A percentile compares a stretch with the other conserved stretches of the same genome.
Evolutionary conservation across 2,113 vertebrate species (phyloP).

Genomic region (Tonatia bakeri): DNA sequence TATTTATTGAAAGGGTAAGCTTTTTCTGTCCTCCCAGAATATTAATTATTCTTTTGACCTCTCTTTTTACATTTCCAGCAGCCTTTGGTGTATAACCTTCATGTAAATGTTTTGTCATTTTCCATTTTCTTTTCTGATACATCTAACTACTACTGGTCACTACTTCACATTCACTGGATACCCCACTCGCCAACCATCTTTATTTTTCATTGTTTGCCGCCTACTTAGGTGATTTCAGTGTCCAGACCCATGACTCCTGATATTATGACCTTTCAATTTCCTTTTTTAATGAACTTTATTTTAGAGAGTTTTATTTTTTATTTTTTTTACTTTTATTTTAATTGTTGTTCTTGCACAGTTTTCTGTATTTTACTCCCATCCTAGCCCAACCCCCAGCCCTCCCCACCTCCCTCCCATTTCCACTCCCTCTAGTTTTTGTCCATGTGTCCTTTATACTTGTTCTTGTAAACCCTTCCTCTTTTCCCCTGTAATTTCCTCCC

Average conservation of each 20-base stretch:
- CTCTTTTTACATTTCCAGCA: neutral
- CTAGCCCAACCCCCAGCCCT: too few relatives aligned
- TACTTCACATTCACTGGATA: neutral
- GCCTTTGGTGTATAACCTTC: neutral
- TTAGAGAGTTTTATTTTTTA: neutral
- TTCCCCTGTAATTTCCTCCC: too few relatives aligned
- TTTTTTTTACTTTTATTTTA: too few relatives aligned
- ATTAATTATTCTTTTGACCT: neutral
- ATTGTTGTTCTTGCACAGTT: too few relatives aligned
- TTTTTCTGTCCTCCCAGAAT: neutral
- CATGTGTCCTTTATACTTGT: too few relatives aligned
- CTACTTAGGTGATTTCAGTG: neutral
- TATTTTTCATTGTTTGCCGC: neutral
- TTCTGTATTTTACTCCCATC: too few relatives aligned
- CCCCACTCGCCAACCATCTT: accelerated
- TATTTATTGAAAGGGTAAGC: neutral
- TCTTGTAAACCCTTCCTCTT: too few relatives aligned
- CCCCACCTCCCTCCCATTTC: too few relatives aligned
- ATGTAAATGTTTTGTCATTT: neutral
- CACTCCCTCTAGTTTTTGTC: too few relatives aligned
- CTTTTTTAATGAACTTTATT: neutral
- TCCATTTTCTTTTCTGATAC: neutral
- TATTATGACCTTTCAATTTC: neutral
- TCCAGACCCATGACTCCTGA: neutral
- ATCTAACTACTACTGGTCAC: neutral